Evolutionary conservation across 2,113 vertebrate species (phyloP), one percentile per base, ranked within the genome.

Genomic region (Scatophagus argus): DNA sequence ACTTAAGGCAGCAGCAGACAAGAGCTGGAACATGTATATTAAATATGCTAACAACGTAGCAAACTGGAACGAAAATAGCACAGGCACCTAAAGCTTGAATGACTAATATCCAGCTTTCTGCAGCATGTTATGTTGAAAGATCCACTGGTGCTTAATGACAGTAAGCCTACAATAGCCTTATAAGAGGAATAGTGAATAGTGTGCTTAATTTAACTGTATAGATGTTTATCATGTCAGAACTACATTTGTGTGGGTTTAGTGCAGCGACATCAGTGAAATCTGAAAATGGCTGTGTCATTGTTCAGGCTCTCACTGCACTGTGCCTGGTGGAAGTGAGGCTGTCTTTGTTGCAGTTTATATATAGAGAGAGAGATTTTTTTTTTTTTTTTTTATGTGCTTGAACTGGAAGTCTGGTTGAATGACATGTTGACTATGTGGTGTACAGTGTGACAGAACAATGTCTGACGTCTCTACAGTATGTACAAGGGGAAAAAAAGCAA

Each of bases 11-110:
- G 25, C 71, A 64, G 36, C 29, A 75, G 36, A 77, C 52, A 72
- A 71, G 10, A 32, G 59, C 65, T 21, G 54, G n/a, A 31, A 8
- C 36, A 29, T 86, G 16, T 61, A 65, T 71, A 62, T 79, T 76
- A 76, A 67, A 68, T 67, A 81, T 74, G 59, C 68, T 63, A 65
- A 70, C 59, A 71, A 16, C 46, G 69, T 43, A 34, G 60, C 14
- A 76, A 62, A 13, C 31, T 38, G 44, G 11, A 60, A 52, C 32
- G 77, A 74, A 85, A 88, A 90, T 73, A 86, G 65, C 55, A 68
- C 39, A 51, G 54, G 49, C 32, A 79, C 76, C 75, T 79, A 66
- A 71, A 88, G 83, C 83, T 46, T 64, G 44, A 81, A 80, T 89
- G 81, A 81, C 59, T 87, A 79, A 81, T 69, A 64, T 74, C 34